Percentiles rank a stretch among this genome's conserved stretches.
Conservation (phyloP, 2,888 invertebrate genomes). For the Ormyrus pomaceus region DNA sequence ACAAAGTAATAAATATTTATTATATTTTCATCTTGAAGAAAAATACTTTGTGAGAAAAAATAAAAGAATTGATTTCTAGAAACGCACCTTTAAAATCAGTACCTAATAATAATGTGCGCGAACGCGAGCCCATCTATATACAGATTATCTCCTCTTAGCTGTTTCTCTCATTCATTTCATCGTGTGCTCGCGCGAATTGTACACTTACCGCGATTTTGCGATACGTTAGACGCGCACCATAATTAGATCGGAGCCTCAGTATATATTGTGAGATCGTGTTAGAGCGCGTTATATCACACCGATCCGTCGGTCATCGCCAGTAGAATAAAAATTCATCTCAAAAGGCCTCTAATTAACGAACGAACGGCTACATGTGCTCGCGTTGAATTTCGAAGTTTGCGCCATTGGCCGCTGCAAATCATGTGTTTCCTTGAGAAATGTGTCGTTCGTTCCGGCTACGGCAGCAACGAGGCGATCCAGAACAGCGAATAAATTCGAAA, state of each 20-base stretch:
- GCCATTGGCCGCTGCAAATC: slow-evolving; percentile 36
- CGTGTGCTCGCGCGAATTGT: background rate
- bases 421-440: slow-evolving; percentile 47
- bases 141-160: background rate
- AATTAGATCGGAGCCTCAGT: slow-evolving; percentile 20
- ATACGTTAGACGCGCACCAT: background rate
- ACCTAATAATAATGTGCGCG: background rate
- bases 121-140: background rate
- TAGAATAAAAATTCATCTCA: too few relatives aligned
- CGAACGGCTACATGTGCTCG: background rate
- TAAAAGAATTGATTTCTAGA: background rate
- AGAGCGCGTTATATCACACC: slow-evolving; percentile 32
- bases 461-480: slow-evolving; percentile 37
- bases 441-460: slow-evolving; percentile 47
- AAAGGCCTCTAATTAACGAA: too few relatives aligned
- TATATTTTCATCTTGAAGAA: too few relatives aligned
- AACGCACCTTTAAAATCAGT: slow-evolving; percentile 7
- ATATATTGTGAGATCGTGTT: background rate
- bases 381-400: slow-evolving; percentile 41
- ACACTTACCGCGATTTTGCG: background rate
- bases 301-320: too few relatives aligned
- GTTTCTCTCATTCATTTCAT: slow-evolving; percentile 1
- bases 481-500: slow-evolving; percentile 26
- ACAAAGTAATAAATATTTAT: too few relatives aligned
- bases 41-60: too few relatives aligned